Evolutionary conservation across 1,140 invertebrate genomes (phyloP).

Genomic region (Littorina saxatilis): DNA sequence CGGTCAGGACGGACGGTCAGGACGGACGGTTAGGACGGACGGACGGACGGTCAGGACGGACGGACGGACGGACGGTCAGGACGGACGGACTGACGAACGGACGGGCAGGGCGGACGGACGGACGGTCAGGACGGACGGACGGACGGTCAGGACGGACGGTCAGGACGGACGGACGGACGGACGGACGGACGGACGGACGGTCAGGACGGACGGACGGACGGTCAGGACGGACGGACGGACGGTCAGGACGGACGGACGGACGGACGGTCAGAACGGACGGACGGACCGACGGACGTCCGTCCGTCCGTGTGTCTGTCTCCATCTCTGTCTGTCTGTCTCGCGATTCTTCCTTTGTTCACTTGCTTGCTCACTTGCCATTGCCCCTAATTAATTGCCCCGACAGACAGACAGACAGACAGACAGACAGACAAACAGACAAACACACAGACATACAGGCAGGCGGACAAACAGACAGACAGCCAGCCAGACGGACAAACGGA

Average conservation of each 20-base stretch:
- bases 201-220: too few relatives aligned
- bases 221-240: too few relatives aligned
- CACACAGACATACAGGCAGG: slow-evolving; percentile 48
- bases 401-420: slow-evolving; percentile 25
- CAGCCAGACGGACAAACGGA: too few relatives aligned
- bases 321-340: background rate
- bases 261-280: too few relatives aligned
- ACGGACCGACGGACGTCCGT: too few relatives aligned
- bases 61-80: background rate
- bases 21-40: background rate
- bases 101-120: background rate
- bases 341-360: background rate
- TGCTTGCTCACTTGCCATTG: background rate
- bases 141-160: too few relatives aligned
- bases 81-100: background rate
- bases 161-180: too few relatives aligned
- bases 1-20: background rate
- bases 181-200: too few relatives aligned
- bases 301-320: background rate
- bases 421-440: slow-evolving; percentile 18
- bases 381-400: too few relatives aligned
- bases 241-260: too few relatives aligned
- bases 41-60: background rate
- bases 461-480: too few relatives aligned
- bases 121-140: too few relatives aligned